Evolutionary conservation across 35 echinoderm and acorn worm species (phyloP).

Genomic region (Lytechinus variegatus): DNA sequence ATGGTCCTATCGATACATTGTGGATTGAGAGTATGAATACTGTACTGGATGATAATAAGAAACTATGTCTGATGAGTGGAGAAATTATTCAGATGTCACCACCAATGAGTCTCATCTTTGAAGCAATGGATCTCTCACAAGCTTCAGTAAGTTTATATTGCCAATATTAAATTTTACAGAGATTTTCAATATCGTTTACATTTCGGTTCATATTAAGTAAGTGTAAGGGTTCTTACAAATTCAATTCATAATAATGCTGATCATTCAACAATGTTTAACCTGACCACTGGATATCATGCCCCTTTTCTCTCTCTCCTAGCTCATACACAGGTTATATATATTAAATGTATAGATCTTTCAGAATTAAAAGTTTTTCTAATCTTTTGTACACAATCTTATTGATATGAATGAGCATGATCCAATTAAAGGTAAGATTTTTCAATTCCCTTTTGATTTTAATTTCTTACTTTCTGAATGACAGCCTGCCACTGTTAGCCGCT

Average conservation of each 20-base stretch:
- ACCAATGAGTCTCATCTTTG: constrained; percentile 99
- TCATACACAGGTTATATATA: neutral
- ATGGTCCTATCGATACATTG: constrained; percentile 96
- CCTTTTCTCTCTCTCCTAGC: neutral
- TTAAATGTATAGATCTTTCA: neutral
- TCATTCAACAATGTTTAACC: neutral
- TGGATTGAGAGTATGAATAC: constrained; percentile 99
- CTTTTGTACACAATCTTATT: neutral
- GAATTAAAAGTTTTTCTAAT: neutral
- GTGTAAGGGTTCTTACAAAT: neutral
- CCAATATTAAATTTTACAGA: neutral
- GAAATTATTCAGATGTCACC: constrained; percentile 99
- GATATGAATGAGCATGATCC: too few species aligned
- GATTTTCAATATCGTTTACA: neutral
- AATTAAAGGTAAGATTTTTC: neutral
- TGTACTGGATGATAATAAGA: constrained; percentile 99
- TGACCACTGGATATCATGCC: neutral
- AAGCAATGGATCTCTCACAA: constrained; percentile 98
- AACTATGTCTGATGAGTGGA: constrained; percentile 99
- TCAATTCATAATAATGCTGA: neutral
- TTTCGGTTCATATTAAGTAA: neutral
- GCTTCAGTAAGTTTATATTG: constrained; percentile 85
- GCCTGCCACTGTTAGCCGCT: constrained; percentile 98
- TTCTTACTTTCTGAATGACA: constrained; percentile 15
- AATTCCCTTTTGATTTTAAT: neutral